Evolutionary conservation across 2,888 invertebrate species (phyloP), one percentile per base, ranked within the genome.

Genomic region (Masnerella sp.): DNA sequence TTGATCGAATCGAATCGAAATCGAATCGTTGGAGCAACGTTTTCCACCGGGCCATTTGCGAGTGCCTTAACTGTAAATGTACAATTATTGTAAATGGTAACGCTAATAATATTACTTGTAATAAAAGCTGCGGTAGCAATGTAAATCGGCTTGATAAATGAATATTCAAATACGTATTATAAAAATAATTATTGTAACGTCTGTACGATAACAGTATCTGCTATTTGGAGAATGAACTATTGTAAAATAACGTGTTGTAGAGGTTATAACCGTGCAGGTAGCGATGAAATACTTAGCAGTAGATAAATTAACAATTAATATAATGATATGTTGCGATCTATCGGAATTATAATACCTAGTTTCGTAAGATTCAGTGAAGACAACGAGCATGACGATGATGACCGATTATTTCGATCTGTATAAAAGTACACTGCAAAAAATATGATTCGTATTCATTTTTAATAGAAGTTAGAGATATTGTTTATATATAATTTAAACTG

Each of bases 261-360:
- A 56, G 38, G 40, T 17, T 52, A 70, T 47, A 70, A 74, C 70
- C 51, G 69, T 70, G 69, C 54, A 65, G 61, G 64, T 68, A 71
- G 47, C 36, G 61, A 71, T 20, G 49, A 68, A 62, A 38, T 73
- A 64, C 67, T 71, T 71, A 74, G 67, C 38, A 69, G 51, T 73
- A 76, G 43, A 51, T 51, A 70, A 74, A 78, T 40, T 74, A 78
- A 75, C 69, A 70, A 67, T 38, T 61, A 43, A 43, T n/a, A n/a
- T 79, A 82, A 78, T 81, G 81, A 82, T 83, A 81, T 82, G 81
- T 80, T 69, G 68, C 74, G 71, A 74, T 67, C 71, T 59, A 51
- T 28, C 54, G 34, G 54, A 67, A 68, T 67, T 15, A 62, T 68
- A 65, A 74, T 61, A 54, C 58, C 49, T 52, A 64, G 43, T 38